These are phyloP conservation scores for Trichogramma pretiosum DNA, from an alignment of 1,140 invertebrate genomes.

Conservation along the genomic window DNA sequence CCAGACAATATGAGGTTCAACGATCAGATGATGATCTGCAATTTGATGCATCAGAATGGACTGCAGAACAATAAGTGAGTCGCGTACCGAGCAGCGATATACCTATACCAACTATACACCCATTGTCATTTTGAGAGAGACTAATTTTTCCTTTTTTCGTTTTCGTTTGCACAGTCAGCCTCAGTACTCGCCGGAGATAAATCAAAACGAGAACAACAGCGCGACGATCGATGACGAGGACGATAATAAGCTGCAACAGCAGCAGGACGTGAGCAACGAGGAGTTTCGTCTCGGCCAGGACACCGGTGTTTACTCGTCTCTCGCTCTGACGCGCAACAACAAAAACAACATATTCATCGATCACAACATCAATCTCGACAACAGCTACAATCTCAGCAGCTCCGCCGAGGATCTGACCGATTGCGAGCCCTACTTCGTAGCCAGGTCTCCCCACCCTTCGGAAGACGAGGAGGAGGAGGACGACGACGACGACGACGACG, in stretches of 20 bases:
- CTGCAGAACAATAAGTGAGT: slow-evolving; percentile 41
- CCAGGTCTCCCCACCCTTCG: too few relatives aligned
- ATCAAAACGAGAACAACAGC: not conserved
- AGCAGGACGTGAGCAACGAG: slow-evolving; percentile 22
- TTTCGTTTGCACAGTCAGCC: not conserved
- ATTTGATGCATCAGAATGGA: slow-evolving; percentile 30
- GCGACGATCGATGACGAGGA: slow-evolving; percentile 1
- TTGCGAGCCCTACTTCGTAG: slow-evolving; percentile 32
- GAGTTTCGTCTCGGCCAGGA: slow-evolving; percentile 37
- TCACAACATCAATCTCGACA: slow-evolving; percentile 39
- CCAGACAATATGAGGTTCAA: slow-evolving; percentile 40
- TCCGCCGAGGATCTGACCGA: slow-evolving; percentile 41
- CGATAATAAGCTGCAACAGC: slow-evolving; percentile 7
- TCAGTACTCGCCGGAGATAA: slow-evolving; percentile 13
- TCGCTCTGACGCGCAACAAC: slow-evolving; percentile 34
- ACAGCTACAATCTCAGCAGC: slow-evolving; percentile 29
- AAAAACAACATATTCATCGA: slow-evolving; percentile 27
- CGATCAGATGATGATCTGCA: slow-evolving; percentile 28
- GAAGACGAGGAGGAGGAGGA: slow-evolving; percentile 23
- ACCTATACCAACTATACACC: too few relatives aligned
- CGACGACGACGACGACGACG: slow-evolving; percentile 28
- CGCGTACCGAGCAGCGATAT: not conserved
- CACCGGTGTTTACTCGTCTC: slow-evolving; percentile 37
- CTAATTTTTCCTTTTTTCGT: too few relatives aligned
- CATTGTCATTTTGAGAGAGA: too few relatives aligned